A percentile compares a stretch with the other conserved stretches of the same genome.
Evolutionary conservation across 2,113 vertebrate species (phyloP).

Genomic region (Anolis sagrei): DNA sequence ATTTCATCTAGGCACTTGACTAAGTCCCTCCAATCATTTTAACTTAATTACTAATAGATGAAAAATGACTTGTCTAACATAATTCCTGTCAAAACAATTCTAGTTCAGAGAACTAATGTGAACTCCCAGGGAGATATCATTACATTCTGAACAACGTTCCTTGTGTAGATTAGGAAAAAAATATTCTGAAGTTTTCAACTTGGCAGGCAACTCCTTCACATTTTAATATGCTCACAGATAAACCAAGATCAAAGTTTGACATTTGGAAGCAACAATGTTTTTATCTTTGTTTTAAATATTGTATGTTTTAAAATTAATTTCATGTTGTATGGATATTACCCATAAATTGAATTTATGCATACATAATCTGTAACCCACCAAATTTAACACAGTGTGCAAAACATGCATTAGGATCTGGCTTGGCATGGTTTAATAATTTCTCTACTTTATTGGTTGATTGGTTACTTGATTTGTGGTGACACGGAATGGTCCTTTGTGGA

Average conservation of each 20-base stretch:
- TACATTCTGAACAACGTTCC: background rate
- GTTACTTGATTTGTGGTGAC: too few species aligned
- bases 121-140: conserved; percentile 16
- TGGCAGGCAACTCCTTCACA: background rate
- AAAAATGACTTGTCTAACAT: conserved; percentile 45
- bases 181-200: background rate
- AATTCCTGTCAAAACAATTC: conserved; percentile 50
- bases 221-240: background rate
- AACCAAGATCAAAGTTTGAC: conserved; percentile 5
- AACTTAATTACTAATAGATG: conserved; percentile 40
- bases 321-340: background rate
- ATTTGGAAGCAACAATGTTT: background rate
- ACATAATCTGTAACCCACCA: too few species aligned
- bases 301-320: background rate
- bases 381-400: background rate
- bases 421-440: background rate
- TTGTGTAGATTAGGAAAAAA: conserved; percentile 2
- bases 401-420: background rate
- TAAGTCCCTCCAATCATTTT: conserved; percentile 35
- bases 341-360: background rate
- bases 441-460: background rate
- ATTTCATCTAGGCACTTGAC: conserved; percentile 42
- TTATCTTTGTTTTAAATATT: background rate
- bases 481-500: too few species aligned
- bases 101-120: conserved; percentile 17